Percentiles rank a stretch among this genome's conserved stretches.
Conservation (phyloP, 2,888 invertebrate species). For the Polyploca ridens region DNA sequence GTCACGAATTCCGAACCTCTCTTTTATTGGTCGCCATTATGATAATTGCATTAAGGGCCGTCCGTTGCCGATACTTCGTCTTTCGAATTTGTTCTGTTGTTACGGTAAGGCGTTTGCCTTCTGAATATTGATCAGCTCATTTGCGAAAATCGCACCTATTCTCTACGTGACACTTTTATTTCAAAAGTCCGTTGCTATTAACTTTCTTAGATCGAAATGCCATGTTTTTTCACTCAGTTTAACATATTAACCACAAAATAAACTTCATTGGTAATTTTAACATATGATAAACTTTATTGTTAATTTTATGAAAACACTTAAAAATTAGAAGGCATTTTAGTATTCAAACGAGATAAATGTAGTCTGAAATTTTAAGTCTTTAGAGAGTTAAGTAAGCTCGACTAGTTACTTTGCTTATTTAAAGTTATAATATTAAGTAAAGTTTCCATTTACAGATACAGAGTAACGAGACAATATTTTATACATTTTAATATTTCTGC, state of each 20-base stretch:
- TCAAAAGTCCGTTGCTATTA: constrained; percentile 47
- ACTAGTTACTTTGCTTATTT: background rate
- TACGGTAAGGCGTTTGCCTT: constrained; percentile 74
- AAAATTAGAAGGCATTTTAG: too few relatives aligned
- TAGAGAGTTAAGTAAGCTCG: too few relatives aligned
- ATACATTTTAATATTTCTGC: background rate
- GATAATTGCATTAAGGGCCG: constrained; percentile 82
- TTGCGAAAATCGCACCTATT: constrained; percentile 80
- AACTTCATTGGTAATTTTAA: too few relatives aligned
- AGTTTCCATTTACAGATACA: background rate
- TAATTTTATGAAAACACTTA: too few relatives aligned
- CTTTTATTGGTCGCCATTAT: constrained; percentile 83
- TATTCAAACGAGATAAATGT: too few relatives aligned
- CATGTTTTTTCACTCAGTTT: too few relatives aligned
- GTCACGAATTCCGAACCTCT: constrained; percentile 80
- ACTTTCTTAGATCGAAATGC: constrained; percentile 31
- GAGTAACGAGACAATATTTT: background rate
- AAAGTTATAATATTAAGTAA: background rate
- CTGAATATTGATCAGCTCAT: constrained; percentile 82
- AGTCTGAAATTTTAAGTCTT: too few relatives aligned
- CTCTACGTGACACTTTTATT: constrained; percentile 78
- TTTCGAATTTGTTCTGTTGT: constrained; percentile 82
- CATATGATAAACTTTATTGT: too few relatives aligned
- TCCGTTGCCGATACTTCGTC: constrained; percentile 79
- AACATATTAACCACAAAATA: too few relatives aligned